phyloP scores from a whole-genome alignment of 2,888 invertebrate genomes.

The Ligdia adustata region DNA sequence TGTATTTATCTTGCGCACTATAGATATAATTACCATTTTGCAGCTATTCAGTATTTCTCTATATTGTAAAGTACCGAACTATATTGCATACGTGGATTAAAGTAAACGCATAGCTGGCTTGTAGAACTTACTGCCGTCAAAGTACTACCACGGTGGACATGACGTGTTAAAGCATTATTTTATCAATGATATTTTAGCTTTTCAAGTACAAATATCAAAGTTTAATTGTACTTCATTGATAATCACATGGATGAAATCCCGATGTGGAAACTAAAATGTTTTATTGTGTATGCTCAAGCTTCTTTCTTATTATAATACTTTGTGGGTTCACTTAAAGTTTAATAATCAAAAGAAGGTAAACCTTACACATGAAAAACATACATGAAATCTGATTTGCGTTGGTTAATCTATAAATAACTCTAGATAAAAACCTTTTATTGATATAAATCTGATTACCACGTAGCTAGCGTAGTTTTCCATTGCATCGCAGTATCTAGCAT shows the following conservation, averaged over 20 bases:
- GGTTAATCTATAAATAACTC: too few relatives aligned
- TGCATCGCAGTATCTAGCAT: slow-evolving; percentile 46
- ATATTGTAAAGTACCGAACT: slow-evolving; percentile 44
- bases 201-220: neutral
- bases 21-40: slow-evolving; percentile 36
- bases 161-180: too few relatives aligned
- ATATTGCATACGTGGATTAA: neutral
- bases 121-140: neutral
- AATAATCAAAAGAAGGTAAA: too few relatives aligned
- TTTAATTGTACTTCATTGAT: neutral
- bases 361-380: too few relatives aligned
- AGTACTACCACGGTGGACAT: too few relatives aligned
- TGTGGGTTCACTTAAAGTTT: too few relatives aligned
- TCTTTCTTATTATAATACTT: too few relatives aligned
- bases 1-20: slow-evolving; percentile 37
- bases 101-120: too few relatives aligned
- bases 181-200: too few relatives aligned
- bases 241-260: neutral
- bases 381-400: too few relatives aligned
- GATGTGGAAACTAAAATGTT: too few relatives aligned
- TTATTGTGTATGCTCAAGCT: too few relatives aligned
- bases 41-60: slow-evolving; percentile 49
- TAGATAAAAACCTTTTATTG: slow-evolving; percentile 19
- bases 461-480: slow-evolving; percentile 38
- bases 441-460: slow-evolving; percentile 43